Evolutionary conservation across 2,113 vertebrate species (phyloP), one percentile per base, ranked within the genome.

Genomic region (Albula glossodonta): DNA sequence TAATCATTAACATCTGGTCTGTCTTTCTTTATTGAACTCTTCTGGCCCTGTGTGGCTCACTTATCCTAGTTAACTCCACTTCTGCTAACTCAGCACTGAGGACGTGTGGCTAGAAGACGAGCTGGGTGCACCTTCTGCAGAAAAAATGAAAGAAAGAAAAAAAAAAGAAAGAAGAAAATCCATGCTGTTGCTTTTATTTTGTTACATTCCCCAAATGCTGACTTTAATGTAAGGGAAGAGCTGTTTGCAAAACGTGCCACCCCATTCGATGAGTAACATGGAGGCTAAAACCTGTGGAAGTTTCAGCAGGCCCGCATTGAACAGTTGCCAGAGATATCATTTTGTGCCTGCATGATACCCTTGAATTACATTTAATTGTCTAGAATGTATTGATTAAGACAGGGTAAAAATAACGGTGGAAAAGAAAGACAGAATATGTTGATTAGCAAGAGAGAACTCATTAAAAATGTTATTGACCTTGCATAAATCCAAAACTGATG

Each of bases 1-100:
- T 95, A 95, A 95, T 95, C 94, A 95, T 95, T 95, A 95, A 95
- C 94, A 95, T 94, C 91, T 95, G 92, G 89, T 93, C 90, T 86
- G 88, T 93, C 93, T 92, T 93, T 95, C 92, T 92, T 92, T 92
- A 94, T 94, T 93, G 94, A 94, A 94, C 92, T 93, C 91, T 94
- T 93, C 93, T 51, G 90, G 88, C 88, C 89, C 91, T 92, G 91
- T 94, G 93, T 93, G 94, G 92, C 93, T 90, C 91, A 94, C 94
- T 95, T 95, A 94, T 95, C 92, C 94, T 91, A 87, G 92, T 95
- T 95, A 95, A 95, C 92, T 93, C 92, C 93, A 90, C 92, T 91
- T 92, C 86, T 91, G 94, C 93, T 88, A 92, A 90, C 88, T 94
- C 92, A 92, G 93, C 94, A 93, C 84, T 91, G 87, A 90, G 86